Conservation (phyloP, 2,888 invertebrate genomes). For the Drosophila tripunctata region DNA sequence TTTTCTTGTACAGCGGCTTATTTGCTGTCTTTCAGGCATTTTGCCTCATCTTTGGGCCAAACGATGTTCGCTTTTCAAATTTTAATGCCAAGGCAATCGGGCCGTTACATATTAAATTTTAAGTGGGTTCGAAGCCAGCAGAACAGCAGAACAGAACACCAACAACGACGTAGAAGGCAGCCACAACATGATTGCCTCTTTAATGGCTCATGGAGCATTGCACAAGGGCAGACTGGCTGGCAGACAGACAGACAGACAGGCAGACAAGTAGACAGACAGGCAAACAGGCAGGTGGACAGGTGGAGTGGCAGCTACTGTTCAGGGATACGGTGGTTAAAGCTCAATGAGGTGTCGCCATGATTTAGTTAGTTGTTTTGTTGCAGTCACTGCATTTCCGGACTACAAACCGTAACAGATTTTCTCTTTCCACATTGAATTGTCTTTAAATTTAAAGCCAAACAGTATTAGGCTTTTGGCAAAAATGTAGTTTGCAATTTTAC, state of each 20-base stretch:
- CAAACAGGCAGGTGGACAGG: neutral
- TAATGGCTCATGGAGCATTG: slow-evolving; percentile 67
- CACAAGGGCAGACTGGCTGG: slow-evolving; percentile 38
- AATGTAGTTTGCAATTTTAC: slow-evolving; percentile 23
- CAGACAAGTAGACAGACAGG: neutral
- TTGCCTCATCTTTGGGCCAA: slow-evolving; percentile 1
- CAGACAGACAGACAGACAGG: neutral
- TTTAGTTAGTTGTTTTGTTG: slow-evolving; percentile 55
- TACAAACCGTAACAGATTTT: slow-evolving; percentile 8
- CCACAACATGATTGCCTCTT: slow-evolving; percentile 49
- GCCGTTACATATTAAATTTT: slow-evolving; percentile 64
- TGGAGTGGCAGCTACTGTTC: slow-evolving; percentile 20
- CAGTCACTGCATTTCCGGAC: slow-evolving; percentile 39
- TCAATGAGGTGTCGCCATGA: slow-evolving; percentile 72
- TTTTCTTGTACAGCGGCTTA: slow-evolving; percentile 49
- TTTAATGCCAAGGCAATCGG: slow-evolving; percentile 59
- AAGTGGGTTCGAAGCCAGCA: slow-evolving; percentile 34
- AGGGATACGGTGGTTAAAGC: slow-evolving; percentile 68
- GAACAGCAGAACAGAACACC: neutral
- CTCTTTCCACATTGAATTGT: neutral
- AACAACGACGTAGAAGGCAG: too few species aligned
- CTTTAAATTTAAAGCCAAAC: neutral
- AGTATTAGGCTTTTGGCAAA: slow-evolving; percentile 4
- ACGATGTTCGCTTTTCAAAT: slow-evolving; percentile 42
- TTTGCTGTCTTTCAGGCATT: slow-evolving; percentile 29